These are phyloP conservation scores for Melinaea marsaeus DNA, from an alignment of 2,888 invertebrate species.

Conservation along the genomic window DNA sequence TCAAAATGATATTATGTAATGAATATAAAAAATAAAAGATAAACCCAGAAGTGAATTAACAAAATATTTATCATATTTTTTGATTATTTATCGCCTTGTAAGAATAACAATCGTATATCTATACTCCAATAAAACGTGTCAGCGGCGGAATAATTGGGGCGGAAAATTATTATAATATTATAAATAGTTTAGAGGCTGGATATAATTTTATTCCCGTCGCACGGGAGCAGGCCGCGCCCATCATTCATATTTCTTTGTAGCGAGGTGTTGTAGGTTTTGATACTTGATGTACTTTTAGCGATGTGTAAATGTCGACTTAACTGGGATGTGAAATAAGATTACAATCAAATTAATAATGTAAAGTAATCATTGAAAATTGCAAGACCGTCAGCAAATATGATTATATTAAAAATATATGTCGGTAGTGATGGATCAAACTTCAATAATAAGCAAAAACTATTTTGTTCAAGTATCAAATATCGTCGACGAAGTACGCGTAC, in stretches of 20 bases:
- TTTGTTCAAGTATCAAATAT: conserved; percentile 47
- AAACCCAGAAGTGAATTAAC: conserved; percentile 14
- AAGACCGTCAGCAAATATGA: no score
- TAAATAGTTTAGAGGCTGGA: conserved; percentile 72
- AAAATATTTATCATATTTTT: conserved; percentile 11
- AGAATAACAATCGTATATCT: conserved; percentile 71
- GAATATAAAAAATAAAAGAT: conserved; percentile 5
- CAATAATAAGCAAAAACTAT: no score
- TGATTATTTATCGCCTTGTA: conserved; percentile 44
- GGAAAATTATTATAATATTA: conserved; percentile 74
- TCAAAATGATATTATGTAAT: conserved; percentile 8
- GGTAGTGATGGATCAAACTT: no score
- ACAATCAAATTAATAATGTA: no score
- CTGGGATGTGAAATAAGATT: no score
- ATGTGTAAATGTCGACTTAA: no score
- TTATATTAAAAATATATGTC: no score
- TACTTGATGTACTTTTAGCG: conserved; percentile 41
- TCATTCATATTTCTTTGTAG: conserved; percentile 68
- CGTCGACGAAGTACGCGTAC: conserved; percentile 34
- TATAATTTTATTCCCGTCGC: conserved; percentile 69
- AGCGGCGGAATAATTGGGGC: conserved; percentile 71
- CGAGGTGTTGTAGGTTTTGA: conserved; percentile 43
- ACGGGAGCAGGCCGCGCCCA: conserved; percentile 59
- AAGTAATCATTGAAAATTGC: no score
- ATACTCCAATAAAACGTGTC: conserved; percentile 69